Conservation (phyloP, 2,888 invertebrate genomes). For the Baronia brevicornis region DNA sequence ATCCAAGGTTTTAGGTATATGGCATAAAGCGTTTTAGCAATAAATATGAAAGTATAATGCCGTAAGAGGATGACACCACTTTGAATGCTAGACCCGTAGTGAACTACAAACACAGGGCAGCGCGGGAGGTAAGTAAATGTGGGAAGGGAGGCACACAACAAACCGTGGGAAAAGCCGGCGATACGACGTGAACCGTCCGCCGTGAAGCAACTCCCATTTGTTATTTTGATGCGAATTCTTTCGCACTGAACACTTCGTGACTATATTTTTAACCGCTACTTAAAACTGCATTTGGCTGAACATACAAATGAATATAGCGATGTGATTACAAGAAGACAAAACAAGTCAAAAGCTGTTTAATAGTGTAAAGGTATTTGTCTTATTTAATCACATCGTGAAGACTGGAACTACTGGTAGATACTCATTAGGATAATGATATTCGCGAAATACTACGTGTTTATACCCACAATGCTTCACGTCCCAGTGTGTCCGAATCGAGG, state of each 20-base stretch:
- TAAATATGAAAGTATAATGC: constrained; percentile 70
- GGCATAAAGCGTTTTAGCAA: constrained; percentile 58
- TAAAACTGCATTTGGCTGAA: constrained; percentile 1
- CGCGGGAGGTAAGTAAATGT: constrained; percentile 30
- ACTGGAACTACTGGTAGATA: constrained; percentile 40
- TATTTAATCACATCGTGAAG: constrained; percentile 40
- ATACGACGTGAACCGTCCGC: constrained; percentile 47
- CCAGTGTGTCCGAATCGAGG: constrained; percentile 70
- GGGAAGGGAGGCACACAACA: constrained; percentile 40
- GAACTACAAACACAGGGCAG: constrained; percentile 56
- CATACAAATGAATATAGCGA: too few relatives aligned
- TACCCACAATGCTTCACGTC: constrained; percentile 60
- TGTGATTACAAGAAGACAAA: background rate
- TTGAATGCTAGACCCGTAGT: constrained; percentile 70
- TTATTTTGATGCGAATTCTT: constrained; percentile 55
- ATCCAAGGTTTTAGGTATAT: constrained; percentile 30
- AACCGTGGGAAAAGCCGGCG: constrained; percentile 66
- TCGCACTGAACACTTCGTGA: constrained; percentile 22
- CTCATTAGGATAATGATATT: constrained; percentile 71
- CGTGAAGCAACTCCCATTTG: constrained; percentile 46
- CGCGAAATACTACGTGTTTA: constrained; percentile 70
- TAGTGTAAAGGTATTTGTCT: constrained; percentile 20
- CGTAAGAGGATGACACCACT: constrained; percentile 58
- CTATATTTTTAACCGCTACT: constrained; percentile 7
- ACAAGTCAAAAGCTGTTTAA: background rate